A percentile compares a stretch with the other conserved stretches of the same genome.
Conservation (phyloP, 2,797 vertebrate genomes). For the Xenops minutus region DNA sequence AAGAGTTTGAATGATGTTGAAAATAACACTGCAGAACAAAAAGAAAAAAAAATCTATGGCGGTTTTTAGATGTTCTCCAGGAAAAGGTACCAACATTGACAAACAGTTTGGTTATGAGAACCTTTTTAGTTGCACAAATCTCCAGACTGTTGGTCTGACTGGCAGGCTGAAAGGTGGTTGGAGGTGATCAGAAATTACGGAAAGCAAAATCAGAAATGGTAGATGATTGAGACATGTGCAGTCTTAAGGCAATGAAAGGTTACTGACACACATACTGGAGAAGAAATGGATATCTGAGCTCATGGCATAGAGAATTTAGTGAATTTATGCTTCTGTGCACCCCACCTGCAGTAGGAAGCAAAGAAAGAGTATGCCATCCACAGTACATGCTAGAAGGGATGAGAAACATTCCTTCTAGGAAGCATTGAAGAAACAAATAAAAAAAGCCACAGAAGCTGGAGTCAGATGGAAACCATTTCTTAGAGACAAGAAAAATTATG, state of each 20-base stretch:
- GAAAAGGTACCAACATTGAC: neutral
- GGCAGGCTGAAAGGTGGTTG: neutral
- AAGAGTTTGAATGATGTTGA: neutral
- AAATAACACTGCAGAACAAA: neutral
- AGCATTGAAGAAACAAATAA: rapidly evolving
- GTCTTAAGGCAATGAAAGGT: neutral
- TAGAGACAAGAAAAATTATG: neutral
- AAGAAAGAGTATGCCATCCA: neutral
- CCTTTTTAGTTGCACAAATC: neutral
- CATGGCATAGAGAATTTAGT: neutral
- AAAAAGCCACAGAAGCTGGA: neutral
- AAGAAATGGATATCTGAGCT: neutral
- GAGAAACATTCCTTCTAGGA: neutral
- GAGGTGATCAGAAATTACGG: neutral
- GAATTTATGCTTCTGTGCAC: neutral
- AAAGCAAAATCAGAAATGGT: neutral
- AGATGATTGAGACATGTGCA: rapidly evolving
- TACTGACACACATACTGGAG: neutral
- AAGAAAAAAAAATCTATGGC: neutral
- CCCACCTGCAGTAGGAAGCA: neutral
- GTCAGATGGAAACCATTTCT: neutral
- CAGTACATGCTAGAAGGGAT: neutral
- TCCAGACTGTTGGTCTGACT: neutral
- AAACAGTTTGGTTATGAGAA: neutral
- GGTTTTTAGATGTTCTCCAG: neutral